A percentile compares a stretch with the other conserved stretches of the same genome.
Conservation (phyloP, 2,113 vertebrate genomes). For the Ammodytes marinus region DNA sequence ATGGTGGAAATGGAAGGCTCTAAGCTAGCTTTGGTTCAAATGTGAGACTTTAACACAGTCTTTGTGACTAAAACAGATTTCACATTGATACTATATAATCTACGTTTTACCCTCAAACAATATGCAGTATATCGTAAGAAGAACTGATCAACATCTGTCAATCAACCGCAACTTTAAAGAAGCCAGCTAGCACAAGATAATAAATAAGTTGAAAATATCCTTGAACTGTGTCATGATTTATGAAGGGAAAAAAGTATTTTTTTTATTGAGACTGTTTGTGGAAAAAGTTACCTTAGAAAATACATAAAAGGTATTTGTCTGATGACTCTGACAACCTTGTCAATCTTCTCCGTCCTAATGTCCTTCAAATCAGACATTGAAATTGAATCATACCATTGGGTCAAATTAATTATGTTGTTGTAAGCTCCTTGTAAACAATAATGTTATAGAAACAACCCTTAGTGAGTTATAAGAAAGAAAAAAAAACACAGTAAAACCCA, state of each 20-base stretch:
- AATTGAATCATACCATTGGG: not conserved
- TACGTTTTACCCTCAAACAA: not conserved
- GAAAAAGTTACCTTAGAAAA: not conserved
- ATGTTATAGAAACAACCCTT: not conserved
- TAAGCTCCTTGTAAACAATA: not conserved
- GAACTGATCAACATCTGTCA: not conserved
- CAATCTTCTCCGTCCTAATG: not conserved
- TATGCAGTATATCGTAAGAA: not conserved
- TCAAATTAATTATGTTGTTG: not conserved
- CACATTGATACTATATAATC: not conserved
- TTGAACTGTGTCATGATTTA: not conserved
- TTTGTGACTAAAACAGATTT: conserved; percentile 4
- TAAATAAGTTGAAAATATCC: not conserved
- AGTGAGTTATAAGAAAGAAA: not conserved
- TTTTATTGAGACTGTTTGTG: not conserved
- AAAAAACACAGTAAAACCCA: not conserved
- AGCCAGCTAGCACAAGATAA: not conserved
- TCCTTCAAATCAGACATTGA: not conserved
- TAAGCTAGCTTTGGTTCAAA: not conserved
- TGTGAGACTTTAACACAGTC: conserved; percentile 9
- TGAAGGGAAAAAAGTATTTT: not conserved
- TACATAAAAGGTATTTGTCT: not conserved
- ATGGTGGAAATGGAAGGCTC: not conserved
- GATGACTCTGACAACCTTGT: not conserved
- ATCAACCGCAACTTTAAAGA: not conserved